Evolutionary conservation across 1,140 invertebrate genomes (phyloP).

Genomic region (Trichonephila inaurata): DNA sequence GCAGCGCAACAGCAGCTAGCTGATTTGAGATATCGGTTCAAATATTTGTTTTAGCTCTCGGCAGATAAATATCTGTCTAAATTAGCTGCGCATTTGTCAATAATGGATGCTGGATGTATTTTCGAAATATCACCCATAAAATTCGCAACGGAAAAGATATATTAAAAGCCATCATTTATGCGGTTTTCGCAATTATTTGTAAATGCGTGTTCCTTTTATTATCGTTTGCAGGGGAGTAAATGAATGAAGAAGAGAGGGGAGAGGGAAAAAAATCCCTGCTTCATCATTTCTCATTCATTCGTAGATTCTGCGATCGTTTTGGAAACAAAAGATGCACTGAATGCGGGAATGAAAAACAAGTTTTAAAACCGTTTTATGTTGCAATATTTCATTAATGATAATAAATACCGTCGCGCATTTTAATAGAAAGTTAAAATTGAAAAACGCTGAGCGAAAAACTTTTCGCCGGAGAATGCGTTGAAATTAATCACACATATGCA

Average conservation of each 20-base stretch:
- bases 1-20: neutral
- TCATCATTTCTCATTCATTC: constrained; percentile 75
- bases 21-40: constrained; percentile 74
- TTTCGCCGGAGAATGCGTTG: constrained; percentile 17
- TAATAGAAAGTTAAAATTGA: constrained; percentile 76
- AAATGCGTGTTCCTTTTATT: constrained; percentile 75
- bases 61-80: constrained; percentile 75
- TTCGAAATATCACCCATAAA: constrained; percentile 32
- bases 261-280: constrained; percentile 52
- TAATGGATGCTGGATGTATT: constrained; percentile 71
- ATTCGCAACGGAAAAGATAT: constrained; percentile 72
- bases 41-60: constrained; percentile 72
- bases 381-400: constrained; percentile 77
- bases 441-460: constrained; percentile 74
- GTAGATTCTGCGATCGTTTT: constrained; percentile 64
- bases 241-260: constrained; percentile 20
- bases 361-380: constrained; percentile 76
- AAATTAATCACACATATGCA: constrained; percentile 64
- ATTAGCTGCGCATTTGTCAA: constrained; percentile 73
- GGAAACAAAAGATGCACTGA: constrained; percentile 63
- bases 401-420: constrained; percentile 75
- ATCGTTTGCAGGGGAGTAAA: constrained; percentile 50
- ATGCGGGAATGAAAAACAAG: constrained; percentile 73
- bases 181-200: constrained; percentile 73
- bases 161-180: constrained; percentile 74